Evolutionary conservation across 2,888 invertebrate species (phyloP).

Genomic region (Plusia festucae): DNA sequence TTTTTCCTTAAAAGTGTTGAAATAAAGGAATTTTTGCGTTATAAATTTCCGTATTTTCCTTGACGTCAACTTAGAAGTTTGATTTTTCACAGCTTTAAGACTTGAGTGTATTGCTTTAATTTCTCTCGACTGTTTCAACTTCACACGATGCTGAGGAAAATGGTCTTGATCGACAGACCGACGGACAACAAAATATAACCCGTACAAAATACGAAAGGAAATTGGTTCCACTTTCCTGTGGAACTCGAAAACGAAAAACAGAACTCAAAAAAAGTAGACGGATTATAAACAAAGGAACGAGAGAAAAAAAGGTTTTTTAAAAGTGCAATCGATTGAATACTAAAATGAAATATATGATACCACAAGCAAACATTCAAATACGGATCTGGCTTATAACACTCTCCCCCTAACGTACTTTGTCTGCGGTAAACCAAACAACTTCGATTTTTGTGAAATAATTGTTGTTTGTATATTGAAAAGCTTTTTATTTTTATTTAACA

Average conservation of each 20-base stretch:
- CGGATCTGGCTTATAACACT: not conserved
- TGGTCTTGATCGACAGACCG: too few relatives aligned
- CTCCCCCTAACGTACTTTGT: not conserved
- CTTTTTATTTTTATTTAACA: not conserved
- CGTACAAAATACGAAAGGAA: not conserved
- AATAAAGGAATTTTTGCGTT: too few relatives aligned
- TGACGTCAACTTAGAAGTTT: too few relatives aligned
- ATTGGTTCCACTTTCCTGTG: not conserved
- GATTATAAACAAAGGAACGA: not conserved
- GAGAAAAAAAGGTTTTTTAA: not conserved
- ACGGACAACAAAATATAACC: too few relatives aligned
- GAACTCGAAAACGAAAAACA: too few relatives aligned
- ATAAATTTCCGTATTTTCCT: too few relatives aligned
- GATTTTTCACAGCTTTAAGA: too few relatives aligned
- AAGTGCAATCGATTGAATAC: not conserved
- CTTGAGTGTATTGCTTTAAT: too few relatives aligned
- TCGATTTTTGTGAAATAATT: not conserved
- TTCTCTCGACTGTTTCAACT: too few relatives aligned
- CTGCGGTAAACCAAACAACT: not conserved
- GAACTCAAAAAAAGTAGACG: not conserved
- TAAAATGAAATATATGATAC: slow-evolving; percentile 1
- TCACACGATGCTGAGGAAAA: too few relatives aligned
- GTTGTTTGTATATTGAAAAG: not conserved
- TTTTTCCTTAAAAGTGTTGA: too few relatives aligned
- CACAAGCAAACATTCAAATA: slow-evolving; percentile 2